These are phyloP conservation scores for Eueremaeus valkanovi DNA, from an alignment of 2,888 invertebrate genomes.

Conservation along the genomic window DNA sequence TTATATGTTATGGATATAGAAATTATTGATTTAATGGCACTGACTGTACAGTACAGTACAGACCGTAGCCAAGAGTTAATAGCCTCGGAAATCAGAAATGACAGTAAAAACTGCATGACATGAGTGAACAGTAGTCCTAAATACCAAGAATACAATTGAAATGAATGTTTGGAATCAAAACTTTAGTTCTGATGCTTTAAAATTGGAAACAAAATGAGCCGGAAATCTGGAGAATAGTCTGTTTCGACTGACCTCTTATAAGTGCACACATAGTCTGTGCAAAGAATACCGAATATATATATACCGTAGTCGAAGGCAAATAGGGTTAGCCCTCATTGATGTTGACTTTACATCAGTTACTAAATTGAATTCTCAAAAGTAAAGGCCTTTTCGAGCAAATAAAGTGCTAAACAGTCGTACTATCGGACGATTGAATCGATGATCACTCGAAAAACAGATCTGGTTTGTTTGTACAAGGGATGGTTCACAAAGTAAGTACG, in stretches of 20 bases:
- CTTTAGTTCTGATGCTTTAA: background rate
- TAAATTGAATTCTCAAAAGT: background rate
- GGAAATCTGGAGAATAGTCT: background rate
- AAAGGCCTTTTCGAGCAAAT: background rate
- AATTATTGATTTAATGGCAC: too few relatives aligned
- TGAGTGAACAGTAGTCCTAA: background rate
- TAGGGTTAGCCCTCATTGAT: background rate
- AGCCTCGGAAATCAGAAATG: too few relatives aligned
- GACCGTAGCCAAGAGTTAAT: too few relatives aligned
- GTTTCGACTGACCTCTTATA: background rate
- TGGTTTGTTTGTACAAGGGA: too few relatives aligned
- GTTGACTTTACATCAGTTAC: constrained; percentile 11
- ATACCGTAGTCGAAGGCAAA: background rate
- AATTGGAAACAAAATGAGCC: constrained; percentile 3
- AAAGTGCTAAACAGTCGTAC: too few relatives aligned
- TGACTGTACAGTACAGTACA: too few relatives aligned
- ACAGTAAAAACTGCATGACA: background rate
- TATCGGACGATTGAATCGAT: too few relatives aligned
- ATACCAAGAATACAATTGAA: background rate
- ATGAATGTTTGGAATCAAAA: background rate
- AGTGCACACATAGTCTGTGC: background rate
- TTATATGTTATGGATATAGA: too few relatives aligned
- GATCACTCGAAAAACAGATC: too few relatives aligned
- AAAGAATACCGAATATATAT: too few relatives aligned
- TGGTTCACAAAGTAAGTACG: too few relatives aligned